Conservation (phyloP, 2,888 invertebrate genomes). For the Pogonocherus hispidulus region DNA sequence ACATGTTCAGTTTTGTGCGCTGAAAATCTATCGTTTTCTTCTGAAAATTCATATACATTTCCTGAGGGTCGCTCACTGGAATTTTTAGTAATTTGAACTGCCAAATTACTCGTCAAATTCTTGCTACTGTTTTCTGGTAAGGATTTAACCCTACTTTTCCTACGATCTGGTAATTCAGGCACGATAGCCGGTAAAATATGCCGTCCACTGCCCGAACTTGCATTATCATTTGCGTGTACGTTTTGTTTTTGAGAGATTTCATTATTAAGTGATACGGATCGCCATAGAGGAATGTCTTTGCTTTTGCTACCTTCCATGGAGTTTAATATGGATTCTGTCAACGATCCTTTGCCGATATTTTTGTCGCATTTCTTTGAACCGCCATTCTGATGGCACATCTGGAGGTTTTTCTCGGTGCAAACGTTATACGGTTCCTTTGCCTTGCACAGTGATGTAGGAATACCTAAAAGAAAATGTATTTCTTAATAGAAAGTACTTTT, state of each 20-base stretch:
- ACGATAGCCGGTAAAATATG: conserved; percentile 32
- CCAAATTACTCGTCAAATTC: no score
- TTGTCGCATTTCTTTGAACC: conserved; percentile 35
- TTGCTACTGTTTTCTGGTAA: background rate
- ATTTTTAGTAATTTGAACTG: no score
- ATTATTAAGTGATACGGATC: conserved; percentile 26
- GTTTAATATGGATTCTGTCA: conserved; percentile 47
- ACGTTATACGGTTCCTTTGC: conserved; percentile 45
- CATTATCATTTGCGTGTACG: background rate
- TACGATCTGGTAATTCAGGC: conserved; percentile 24
- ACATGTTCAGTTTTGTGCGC: background rate
- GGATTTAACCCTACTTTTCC: conserved; percentile 10
- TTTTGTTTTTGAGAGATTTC: background rate
- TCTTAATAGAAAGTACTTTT: no score
- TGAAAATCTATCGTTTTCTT: background rate
- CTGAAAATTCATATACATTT: background rate
- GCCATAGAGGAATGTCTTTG: conserved; percentile 27
- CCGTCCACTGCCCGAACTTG: conserved; percentile 11
- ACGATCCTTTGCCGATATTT: conserved; percentile 37
- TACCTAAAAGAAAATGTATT: conserved; percentile 43
- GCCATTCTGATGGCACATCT: conserved; percentile 34
- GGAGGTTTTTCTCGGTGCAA: conserved; percentile 42
- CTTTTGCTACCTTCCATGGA: conserved; percentile 43
- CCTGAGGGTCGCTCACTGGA: background rate
- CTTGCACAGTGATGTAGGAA: conserved; percentile 48